Percentiles rank a stretch among this genome's conserved stretches.
phyloP scores from a whole-genome alignment of 2,888 invertebrate species.

The Lasioglossum villosulum region DNA sequence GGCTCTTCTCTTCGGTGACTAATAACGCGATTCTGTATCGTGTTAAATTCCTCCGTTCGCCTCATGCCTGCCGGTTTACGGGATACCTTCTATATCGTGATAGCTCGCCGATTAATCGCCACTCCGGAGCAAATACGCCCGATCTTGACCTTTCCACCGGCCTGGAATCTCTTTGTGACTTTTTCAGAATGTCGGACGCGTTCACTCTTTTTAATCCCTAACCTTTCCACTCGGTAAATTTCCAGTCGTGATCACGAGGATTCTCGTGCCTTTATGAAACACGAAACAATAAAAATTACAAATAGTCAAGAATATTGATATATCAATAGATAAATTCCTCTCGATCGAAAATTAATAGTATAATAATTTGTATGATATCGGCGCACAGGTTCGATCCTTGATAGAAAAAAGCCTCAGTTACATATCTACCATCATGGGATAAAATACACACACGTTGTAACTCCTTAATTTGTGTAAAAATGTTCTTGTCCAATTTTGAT shows the following conservation, averaged over 20 bases:
- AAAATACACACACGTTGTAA: too few relatives aligned
- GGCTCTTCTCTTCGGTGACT: slow-evolving; percentile 27
- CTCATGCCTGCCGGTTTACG: slow-evolving; percentile 61
- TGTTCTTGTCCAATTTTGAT: too few relatives aligned
- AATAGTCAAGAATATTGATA: too few relatives aligned
- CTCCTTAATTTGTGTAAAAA: too few relatives aligned
- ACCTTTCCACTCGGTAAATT: background rate
- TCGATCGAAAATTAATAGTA: too few relatives aligned
- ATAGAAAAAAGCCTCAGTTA: too few relatives aligned
- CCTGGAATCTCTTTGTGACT: slow-evolving; percentile 48
- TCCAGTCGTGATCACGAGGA: background rate
- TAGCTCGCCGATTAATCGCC: slow-evolving; percentile 65
- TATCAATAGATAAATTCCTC: too few relatives aligned
- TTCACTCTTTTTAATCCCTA: background rate
- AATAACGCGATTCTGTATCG: slow-evolving; percentile 49
- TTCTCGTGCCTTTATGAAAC: background rate
- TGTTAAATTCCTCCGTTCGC: slow-evolving; percentile 55
- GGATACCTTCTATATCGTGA: slow-evolving; percentile 49
- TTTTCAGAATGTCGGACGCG: background rate
- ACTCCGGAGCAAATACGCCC: slow-evolving; percentile 57
- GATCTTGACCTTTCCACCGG: slow-evolving; percentile 69
- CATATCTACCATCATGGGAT: too few relatives aligned
- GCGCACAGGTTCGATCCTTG: too few relatives aligned
- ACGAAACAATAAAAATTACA: too few relatives aligned
- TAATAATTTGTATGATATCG: too few relatives aligned